Evolutionary conservation across 2,797 vertebrate species (phyloP), one percentile per base, ranked within the genome.

Genomic region (Micrastur ruficollis): DNA sequence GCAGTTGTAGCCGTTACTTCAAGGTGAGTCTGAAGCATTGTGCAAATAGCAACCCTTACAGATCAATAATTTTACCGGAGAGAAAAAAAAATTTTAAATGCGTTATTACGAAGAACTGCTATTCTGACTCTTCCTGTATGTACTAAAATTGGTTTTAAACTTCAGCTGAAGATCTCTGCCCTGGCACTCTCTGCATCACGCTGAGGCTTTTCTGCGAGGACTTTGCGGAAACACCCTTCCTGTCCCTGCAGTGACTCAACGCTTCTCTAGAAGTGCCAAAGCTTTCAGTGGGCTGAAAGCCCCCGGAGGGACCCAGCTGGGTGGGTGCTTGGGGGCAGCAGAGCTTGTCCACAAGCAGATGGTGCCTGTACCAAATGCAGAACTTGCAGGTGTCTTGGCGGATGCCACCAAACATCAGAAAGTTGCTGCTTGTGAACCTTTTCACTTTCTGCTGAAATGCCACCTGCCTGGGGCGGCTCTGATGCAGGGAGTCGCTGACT

Each of bases 381-480:
- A 71, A 40, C 61, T 49, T 26, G 70, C 89, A 76, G 70, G 25
- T 75, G 82, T n/a, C 66, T 12, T 12, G 46, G 78, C 59, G 70
- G 93, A 19, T 68, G 59, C 49, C 27, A 18, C 59, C 59, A 21
- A 34, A 9, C 22, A 15, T 34, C 70, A 55, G 26, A 26, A 67
- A 38, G 63, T 9, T 9, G 29, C 59, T 38, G 27, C 4, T 1
- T 31, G 52, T 34, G 70, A 76, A 59, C 12, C 20, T 79, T 36
- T 21, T 73, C 23, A 8, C 85, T 82, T 67, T 55, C 61, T 74
- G 71, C 63, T 67, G 5, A 3, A 11, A 12, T 3, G 21, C n/a
- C 3, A 1, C 53, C 61, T 42, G 56, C n/a, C 15, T 11, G 18
- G 53, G n/a, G 29, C 0, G 5, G 17, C 15, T 5, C 74, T 10